Percentiles rank a stretch among this genome's conserved stretches.
These are phyloP conservation scores for Eonycteris spelaea DNA, from an alignment of 2,113 vertebrate genomes.

Conservation along the genomic window DNA sequence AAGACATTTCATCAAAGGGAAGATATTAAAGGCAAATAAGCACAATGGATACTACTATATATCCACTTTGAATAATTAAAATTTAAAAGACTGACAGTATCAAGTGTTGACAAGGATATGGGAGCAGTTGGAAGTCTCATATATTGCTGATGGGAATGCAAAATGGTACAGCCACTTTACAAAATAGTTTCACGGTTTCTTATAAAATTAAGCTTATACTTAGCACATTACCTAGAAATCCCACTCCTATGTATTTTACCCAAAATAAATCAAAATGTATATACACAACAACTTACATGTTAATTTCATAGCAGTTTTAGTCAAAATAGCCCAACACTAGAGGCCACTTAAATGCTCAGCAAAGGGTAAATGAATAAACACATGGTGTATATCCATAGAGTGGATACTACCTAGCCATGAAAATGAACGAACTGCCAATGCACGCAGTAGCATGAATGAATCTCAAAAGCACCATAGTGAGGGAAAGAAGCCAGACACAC, in stretches of 20 bases:
- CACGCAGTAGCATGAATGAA: background rate
- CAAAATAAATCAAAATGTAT: background rate
- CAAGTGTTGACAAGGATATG: background rate
- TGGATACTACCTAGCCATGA: background rate
- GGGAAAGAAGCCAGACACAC: background rate
- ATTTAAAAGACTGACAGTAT: background rate
- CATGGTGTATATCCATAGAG: background rate
- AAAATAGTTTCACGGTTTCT: background rate
- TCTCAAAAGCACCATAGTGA: background rate
- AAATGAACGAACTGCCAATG: background rate
- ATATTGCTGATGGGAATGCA: background rate
- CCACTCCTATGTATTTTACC: background rate
- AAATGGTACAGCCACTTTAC: background rate
- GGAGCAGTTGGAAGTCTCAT: background rate
- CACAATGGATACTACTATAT: background rate
- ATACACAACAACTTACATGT: background rate
- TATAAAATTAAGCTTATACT: background rate
- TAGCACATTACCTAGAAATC: background rate
- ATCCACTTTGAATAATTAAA: background rate
- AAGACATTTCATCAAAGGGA: background rate
- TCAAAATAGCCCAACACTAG: background rate
- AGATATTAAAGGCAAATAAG: background rate
- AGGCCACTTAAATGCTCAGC: background rate
- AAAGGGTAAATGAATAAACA: background rate
- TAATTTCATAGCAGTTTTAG: background rate